These are phyloP conservation scores for Zophobas morio DNA, from an alignment of 1,140 invertebrate genomes.

Conservation along the genomic window DNA sequence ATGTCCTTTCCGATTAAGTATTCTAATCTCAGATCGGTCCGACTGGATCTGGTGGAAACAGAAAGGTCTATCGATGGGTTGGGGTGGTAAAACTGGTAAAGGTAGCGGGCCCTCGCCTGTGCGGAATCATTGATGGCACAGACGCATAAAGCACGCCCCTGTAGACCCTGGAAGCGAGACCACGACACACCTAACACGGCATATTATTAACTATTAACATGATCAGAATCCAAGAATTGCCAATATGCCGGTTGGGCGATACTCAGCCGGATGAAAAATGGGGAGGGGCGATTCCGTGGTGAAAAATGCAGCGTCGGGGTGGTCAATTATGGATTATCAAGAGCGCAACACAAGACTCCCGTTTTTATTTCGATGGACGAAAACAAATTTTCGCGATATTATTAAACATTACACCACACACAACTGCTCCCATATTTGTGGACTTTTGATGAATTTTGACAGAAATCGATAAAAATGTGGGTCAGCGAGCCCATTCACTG, in stretches of 20 bases:
- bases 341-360: too few species aligned
- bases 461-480: conserved; percentile 8
- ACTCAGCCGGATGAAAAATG: neutral
- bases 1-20: conserved; percentile 36
- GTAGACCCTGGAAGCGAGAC: conserved; percentile 15
- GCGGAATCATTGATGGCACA: conserved; percentile 51
- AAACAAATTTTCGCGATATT: too few species aligned
- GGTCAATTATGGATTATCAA: too few species aligned
- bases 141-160: conserved; percentile 42
- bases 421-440: neutral
- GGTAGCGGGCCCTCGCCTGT: conserved; percentile 44
- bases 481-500: neutral
- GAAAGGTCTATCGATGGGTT: conserved; percentile 23
- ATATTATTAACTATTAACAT: conserved; percentile 14
- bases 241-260: neutral
- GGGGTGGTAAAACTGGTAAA: conserved; percentile 37
- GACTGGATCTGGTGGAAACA: neutral
- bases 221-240: conserved; percentile 14
- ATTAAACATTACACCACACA: too few species aligned
- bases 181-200: conserved; percentile 11
- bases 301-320: too few species aligned
- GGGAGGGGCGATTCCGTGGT: neutral
- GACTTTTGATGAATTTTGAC: neutral
- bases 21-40: conserved; percentile 19
- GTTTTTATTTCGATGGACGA: too few species aligned